Evolutionary conservation across 2,113 vertebrate genomes (phyloP).

Genomic region (Silurus glanis): DNA sequence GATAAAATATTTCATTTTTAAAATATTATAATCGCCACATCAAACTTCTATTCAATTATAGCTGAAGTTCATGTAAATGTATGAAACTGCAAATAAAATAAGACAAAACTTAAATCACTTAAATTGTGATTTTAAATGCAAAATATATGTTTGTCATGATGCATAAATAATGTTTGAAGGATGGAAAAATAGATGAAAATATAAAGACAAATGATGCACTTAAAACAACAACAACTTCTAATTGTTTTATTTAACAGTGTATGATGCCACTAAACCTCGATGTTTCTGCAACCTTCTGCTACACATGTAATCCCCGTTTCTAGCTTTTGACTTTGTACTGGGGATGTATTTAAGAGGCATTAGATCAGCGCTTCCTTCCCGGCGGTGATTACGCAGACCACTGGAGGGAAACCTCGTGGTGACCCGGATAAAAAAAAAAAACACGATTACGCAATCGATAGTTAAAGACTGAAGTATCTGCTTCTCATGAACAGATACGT

Average conservation of each 20-base stretch:
- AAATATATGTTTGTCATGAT: no score
- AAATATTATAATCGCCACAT: no score
- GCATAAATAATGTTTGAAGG: no score
- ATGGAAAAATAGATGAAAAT: no score
- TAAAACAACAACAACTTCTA: no score
- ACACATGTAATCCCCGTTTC: neutral
- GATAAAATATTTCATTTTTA: no score
- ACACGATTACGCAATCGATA: constrained; percentile 42
- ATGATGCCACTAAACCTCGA: neutral
- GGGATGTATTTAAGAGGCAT: constrained; percentile 23
- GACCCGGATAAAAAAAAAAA: constrained; percentile 11
- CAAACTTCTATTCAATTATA: no score
- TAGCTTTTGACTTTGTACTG: constrained; percentile 28
- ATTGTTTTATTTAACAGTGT: neutral
- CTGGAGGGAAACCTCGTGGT: constrained; percentile 33
- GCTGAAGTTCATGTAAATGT: no score
- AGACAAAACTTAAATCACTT: no score
- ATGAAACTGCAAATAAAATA: no score
- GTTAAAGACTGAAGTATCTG: constrained; percentile 21
- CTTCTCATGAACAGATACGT: neutral
- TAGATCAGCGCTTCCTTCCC: constrained; percentile 8
- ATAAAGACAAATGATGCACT: no score
- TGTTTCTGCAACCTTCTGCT: neutral
- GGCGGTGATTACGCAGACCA: constrained; percentile 30
- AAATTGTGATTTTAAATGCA: no score